A percentile compares a stretch with the other conserved stretches of the same genome.
phyloP scores from a whole-genome alignment of 2,888 invertebrate genomes.

The Cantharis lateralis region DNA sequence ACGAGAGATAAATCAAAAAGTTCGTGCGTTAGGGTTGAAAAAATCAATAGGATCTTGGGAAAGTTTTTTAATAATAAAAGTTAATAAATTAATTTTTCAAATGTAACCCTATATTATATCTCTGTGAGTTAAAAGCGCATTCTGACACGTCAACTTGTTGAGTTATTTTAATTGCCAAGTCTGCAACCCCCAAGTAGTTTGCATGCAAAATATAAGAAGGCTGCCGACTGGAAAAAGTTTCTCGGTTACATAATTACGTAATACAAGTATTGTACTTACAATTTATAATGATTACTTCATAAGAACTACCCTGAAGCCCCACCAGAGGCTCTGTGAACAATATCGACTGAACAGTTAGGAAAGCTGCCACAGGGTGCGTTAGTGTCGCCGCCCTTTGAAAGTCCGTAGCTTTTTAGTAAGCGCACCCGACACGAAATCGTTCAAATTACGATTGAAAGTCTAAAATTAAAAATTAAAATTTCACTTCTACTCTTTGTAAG shows the following conservation, averaged over 20 bases:
- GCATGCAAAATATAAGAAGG: not conserved
- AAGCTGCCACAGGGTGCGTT: conserved; percentile 35
- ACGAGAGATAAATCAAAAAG: not conserved
- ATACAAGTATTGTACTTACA: not conserved
- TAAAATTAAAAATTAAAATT: not conserved
- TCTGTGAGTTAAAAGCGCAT: not conserved
- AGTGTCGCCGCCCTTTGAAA: conserved; percentile 36
- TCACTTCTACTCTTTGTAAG: not conserved
- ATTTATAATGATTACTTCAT: not conserved
- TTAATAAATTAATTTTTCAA: not conserved
- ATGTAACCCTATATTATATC: not conserved
- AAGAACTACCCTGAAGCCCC: conserved; percentile 11
- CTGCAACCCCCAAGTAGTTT: not conserved
- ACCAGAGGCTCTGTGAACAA: conserved; percentile 30
- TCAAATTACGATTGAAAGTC: conserved; percentile 1
- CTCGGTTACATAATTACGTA: not conserved
- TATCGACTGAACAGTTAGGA: conserved; percentile 37
- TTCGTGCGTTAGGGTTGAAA: not conserved
- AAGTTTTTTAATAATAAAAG: not conserved
- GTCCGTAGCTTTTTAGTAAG: conserved; percentile 31
- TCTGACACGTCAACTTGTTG: not conserved
- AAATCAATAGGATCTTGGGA: not conserved
- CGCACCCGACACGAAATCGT: conserved; percentile 21
- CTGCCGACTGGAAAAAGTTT: not conserved
- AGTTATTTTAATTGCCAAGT: not conserved